Base-by-base conservation (phyloP, 2,888 invertebrate genomes). In the Callyntrura guangdongensis region DNA sequence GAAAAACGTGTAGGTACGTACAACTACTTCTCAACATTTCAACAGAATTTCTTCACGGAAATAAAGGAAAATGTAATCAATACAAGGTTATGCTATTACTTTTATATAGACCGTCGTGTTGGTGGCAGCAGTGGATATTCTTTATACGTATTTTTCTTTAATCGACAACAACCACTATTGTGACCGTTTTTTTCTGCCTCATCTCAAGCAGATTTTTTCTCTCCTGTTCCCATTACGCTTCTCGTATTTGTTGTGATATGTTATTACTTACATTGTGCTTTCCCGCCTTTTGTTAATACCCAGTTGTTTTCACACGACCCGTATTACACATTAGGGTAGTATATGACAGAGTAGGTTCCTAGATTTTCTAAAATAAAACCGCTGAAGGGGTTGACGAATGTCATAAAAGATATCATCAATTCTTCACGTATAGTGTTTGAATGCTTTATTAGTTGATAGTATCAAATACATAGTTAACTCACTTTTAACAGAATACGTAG, bases 61-160 rank as follows among this genome's bases (percentile, higher is more conserved):
- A 61, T 47, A 86, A 86, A 86, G 64, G 79, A 79, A 86, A 86
- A 86, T 86, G 86, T 86, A 79, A 86, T 86, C 77, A 86, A 86
- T 86, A 86, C 47, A 86, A 74, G 59, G 77, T 61, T 74, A 77
- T 61, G 47, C 47, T 74, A 86, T 85, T 59, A 74, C 74, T 67
- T 20, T 64, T 25, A n/a, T 64, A 22, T 69, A 74, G 17, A 83
- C 67, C 69, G 45, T 49, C 9, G 22, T 49, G 45, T 49, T 20
- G n/a, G 77, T 22, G 36, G 49, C 8, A 74, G n/a, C 25, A 49
- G 3, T 17, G 49, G 20, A 72, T 72, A 69, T 17, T 69, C 36
- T 45, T 77, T 17, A 20, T 53, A 77, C 12, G 53, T 77, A 53
- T 9, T 53, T 49, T 77, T n/a, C 5, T 45, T 53, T 12, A 67